These are phyloP conservation scores for Phoeniculus purpureus DNA, from an alignment of 2,797 vertebrate species.

Conservation along the genomic window DNA sequence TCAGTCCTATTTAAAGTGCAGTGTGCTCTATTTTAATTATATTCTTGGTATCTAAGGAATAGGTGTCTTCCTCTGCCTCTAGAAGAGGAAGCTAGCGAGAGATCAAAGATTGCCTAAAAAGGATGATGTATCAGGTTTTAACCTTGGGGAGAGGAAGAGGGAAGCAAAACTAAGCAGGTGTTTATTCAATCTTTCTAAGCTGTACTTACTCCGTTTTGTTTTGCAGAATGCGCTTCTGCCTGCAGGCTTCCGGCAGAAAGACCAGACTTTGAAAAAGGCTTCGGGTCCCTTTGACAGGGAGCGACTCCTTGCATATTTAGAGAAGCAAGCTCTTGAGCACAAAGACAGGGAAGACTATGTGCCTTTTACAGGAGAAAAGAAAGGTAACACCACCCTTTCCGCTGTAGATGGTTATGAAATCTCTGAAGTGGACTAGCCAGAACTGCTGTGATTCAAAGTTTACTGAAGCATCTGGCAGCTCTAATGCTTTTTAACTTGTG, in stretches of 20 bases:
- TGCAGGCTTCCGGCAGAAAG: slow-evolving; percentile 93
- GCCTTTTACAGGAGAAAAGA: slow-evolving; percentile 94
- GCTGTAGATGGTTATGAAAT: neutral
- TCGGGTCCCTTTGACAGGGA: slow-evolving; percentile 89
- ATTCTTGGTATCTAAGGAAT: neutral
- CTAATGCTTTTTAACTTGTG: fast-evolving
- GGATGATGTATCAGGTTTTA: neutral
- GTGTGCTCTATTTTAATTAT: neutral
- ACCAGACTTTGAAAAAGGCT: slow-evolving; percentile 88
- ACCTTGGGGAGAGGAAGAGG: neutral
- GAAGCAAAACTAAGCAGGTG: neutral
- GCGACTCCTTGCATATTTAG: slow-evolving; percentile 87
- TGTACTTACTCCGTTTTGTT: neutral
- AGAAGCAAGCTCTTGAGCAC: slow-evolving; percentile 93
- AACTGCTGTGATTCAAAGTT: neutral
- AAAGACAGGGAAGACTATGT: slow-evolving; percentile 93
- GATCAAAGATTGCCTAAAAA: neutral
- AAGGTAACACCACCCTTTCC: slow-evolving; percentile 80
- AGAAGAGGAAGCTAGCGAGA: neutral
- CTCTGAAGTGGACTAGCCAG: neutral
- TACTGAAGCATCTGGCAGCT: neutral
- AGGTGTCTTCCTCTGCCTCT: neutral
- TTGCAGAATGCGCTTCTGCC: slow-evolving; percentile 93
- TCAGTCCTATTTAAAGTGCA: neutral
- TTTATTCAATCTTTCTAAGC: neutral